These are phyloP conservation scores for Drosophila peninsularis DNA, from an alignment of 2,888 invertebrate species.

Conservation along the genomic window DNA sequence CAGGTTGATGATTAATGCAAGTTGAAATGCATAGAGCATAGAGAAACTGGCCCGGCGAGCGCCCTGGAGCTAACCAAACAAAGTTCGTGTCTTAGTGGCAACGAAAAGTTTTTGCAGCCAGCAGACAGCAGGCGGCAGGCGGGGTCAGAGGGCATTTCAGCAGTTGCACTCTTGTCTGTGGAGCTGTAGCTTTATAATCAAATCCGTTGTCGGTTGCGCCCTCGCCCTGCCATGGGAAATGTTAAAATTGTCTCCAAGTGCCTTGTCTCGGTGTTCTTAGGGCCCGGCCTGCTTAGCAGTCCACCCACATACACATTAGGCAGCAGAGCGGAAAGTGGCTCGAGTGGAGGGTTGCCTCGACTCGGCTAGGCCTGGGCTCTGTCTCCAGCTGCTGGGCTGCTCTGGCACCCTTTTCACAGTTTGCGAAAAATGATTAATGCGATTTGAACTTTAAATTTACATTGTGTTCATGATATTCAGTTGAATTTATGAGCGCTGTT, in stretches of 20 bases:
- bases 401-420: slow-evolving; percentile 53
- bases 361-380: not conserved
- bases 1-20: slow-evolving; percentile 76
- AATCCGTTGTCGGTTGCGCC: slow-evolving; percentile 45
- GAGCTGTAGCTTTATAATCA: slow-evolving; percentile 57
- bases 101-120: slow-evolving; percentile 41
- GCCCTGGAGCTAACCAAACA: slow-evolving; percentile 37
- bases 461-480: slow-evolving; percentile 78
- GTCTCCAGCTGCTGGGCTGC: not conserved
- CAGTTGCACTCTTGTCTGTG: slow-evolving; percentile 60
- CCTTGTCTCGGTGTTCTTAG: slow-evolving; percentile 20
- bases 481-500: slow-evolving; percentile 78
- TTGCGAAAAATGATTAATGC: slow-evolving; percentile 75
- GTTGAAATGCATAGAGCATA: slow-evolving; percentile 58
- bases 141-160: slow-evolving; percentile 41
- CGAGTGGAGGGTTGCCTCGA: slow-evolving; percentile 8
- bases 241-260: slow-evolving; percentile 68
- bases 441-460: slow-evolving; percentile 78
- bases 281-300: slow-evolving; percentile 29
- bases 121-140: slow-evolving; percentile 3
- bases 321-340: slow-evolving; percentile 7
- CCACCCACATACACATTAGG: slow-evolving; percentile 28
- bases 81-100: slow-evolving; percentile 41
- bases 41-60: slow-evolving; percentile 48
- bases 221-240: slow-evolving; percentile 32